phyloP scores from a whole-genome alignment of 2,888 invertebrate genomes.

The Sesia bembeciformis region DNA sequence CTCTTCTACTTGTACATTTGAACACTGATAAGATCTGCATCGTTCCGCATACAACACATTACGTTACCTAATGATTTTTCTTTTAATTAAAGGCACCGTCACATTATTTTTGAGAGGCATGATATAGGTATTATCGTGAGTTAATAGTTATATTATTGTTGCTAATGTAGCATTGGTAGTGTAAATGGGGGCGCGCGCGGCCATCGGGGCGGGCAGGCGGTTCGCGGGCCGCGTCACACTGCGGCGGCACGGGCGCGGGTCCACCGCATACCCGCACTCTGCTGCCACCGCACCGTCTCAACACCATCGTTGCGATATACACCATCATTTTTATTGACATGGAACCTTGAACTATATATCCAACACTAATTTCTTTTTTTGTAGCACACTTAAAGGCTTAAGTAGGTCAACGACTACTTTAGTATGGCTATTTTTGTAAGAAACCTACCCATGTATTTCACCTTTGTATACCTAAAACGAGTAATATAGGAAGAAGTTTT shows the following conservation, averaged over 20 bases:
- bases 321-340: slow-evolving; percentile 61
- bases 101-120: neutral
- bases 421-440: neutral
- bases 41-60: too few relatives aligned
- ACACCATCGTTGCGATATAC: slow-evolving; percentile 30
- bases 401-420: slow-evolving; percentile 4
- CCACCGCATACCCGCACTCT: slow-evolving; percentile 6
- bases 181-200: slow-evolving; percentile 6
- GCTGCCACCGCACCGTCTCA: slow-evolving; percentile 5
- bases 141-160: neutral
- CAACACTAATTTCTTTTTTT: slow-evolving; percentile 31
- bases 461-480: too few relatives aligned
- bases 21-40: neutral
- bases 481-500: too few relatives aligned
- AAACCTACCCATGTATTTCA: too few relatives aligned
- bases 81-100: neutral
- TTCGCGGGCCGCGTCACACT: slow-evolving; percentile 62
- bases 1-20: neutral
- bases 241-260: slow-evolving; percentile 32
- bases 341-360: slow-evolving; percentile 58
- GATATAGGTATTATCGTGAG: neutral
- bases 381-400: slow-evolving; percentile 5
- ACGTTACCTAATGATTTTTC: neutral
- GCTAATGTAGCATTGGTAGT: neutral
- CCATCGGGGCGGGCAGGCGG: slow-evolving; percentile 39